These are phyloP conservation scores for Axea sp. DNA, from an alignment of 2,888 invertebrate species.

Conservation along the genomic window DNA sequence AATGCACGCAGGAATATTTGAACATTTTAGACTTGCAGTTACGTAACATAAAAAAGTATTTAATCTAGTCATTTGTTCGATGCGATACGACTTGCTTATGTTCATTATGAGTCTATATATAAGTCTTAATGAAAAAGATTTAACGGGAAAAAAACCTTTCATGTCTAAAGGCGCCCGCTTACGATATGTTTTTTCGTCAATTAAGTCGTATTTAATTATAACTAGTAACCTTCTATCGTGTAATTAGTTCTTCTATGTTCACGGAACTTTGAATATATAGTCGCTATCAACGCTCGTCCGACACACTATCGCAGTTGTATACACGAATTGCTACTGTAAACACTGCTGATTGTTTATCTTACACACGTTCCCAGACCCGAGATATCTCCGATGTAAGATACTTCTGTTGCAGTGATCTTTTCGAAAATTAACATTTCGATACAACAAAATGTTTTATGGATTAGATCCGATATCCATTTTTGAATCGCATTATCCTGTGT, in stretches of 20 bases:
- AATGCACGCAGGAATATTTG: constrained; percentile 12
- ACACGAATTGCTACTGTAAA: constrained; percentile 39
- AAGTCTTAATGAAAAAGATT: no score
- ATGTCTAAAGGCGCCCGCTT: no score
- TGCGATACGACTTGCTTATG: neutral
- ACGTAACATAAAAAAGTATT: constrained; percentile 24
- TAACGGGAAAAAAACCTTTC: no score
- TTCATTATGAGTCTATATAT: neutral
- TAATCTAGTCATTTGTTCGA: constrained; percentile 15
- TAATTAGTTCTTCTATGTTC: constrained; percentile 36
- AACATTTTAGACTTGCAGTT: constrained; percentile 26
- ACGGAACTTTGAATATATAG: constrained; percentile 19
- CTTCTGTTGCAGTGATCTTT: constrained; percentile 4
- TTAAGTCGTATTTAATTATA: constrained; percentile 32
- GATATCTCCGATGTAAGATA: constrained; percentile 32
- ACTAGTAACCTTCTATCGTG: constrained; percentile 36
- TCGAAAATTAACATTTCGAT: constrained; percentile 29
- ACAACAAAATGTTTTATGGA: constrained; percentile 1
- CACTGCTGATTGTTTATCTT: constrained; percentile 37
- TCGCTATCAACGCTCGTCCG: constrained; percentile 18
- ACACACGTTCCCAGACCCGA: constrained; percentile 35
- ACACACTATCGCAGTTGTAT: constrained; percentile 24
- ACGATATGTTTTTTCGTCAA: constrained; percentile 15
- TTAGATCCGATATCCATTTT: no score
- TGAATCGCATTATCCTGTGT: neutral